Percentiles rank a stretch among this genome's conserved stretches.
phyloP scores from a whole-genome alignment of 2,113 vertebrate species.

The Brachypodius melanocephalos region DNA sequence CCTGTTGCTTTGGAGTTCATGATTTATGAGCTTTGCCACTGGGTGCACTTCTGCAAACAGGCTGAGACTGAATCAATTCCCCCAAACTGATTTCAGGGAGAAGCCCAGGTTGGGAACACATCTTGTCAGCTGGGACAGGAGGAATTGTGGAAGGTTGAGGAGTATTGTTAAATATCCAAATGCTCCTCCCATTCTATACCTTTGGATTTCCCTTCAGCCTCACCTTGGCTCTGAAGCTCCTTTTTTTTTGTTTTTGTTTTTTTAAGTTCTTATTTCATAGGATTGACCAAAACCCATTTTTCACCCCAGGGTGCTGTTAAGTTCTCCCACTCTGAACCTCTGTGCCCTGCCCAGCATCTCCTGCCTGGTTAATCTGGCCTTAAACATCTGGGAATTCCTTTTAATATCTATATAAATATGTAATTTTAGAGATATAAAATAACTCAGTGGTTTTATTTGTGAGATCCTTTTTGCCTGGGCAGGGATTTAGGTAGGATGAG shows the following conservation, averaged over 20 bases:
- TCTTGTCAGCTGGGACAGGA: neutral
- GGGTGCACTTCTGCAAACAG: neutral
- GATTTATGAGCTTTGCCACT: neutral
- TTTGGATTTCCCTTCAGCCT: neutral
- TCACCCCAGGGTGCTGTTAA: neutral
- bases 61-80: neutral
- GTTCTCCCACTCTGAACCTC: neutral
- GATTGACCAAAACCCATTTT: neutral
- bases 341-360: neutral
- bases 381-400: neutral
- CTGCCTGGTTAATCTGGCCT: neutral
- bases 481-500: neutral
- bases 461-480: neutral
- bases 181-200: neutral
- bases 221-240: neutral
- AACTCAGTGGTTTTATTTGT: neutral
- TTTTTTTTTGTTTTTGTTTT: fast-evolving
- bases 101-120: fast-evolving
- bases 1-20: neutral
- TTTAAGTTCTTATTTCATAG: neutral
- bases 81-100: neutral
- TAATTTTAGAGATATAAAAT: fast-evolving
- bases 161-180: fast-evolving
- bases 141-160: neutral
- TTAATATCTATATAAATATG: fast-evolving